Conservation (phyloP, 2,797 vertebrate genomes). For the Cygnus olor region DNA sequence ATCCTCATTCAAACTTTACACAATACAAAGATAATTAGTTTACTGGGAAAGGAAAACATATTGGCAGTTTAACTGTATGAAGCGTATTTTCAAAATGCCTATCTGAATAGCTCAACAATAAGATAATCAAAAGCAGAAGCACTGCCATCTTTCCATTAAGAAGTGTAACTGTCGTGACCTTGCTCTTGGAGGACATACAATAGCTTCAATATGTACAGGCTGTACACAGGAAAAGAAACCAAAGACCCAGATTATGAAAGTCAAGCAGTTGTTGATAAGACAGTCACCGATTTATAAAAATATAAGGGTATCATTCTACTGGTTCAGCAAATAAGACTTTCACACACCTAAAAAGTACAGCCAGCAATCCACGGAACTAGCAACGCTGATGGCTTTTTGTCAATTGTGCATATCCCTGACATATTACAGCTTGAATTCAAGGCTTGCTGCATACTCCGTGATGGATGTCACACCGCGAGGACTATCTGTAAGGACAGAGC, state of each 20-base stretch:
- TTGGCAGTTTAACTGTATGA: neutral
- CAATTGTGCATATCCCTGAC: rapidly evolving
- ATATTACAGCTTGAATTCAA: neutral
- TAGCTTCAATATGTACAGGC: neutral
- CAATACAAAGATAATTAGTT: neutral
- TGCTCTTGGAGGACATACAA: neutral
- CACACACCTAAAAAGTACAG: neutral
- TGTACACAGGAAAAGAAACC: neutral
- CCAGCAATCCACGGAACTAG: rapidly evolving
- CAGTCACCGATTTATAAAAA: neutral
- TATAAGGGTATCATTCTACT: neutral
- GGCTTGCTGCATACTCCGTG: neutral
- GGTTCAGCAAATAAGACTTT: neutral
- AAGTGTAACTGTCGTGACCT: neutral
- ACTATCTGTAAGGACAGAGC: neutral
- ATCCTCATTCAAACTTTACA: neutral
- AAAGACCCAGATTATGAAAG: neutral
- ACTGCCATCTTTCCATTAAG: neutral
- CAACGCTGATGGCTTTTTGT: rapidly evolving
- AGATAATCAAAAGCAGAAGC: slow-evolving; percentile 22
- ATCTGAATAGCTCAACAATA: neutral
- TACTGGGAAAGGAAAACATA: neutral
- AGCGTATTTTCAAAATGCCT: neutral
- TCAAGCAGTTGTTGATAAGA: neutral
- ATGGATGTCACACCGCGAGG: neutral